Percentiles rank a stretch among this genome's conserved stretches.
Conservation (phyloP, 2,888 invertebrate genomes). For the Latrodectus hesperus region DNA sequence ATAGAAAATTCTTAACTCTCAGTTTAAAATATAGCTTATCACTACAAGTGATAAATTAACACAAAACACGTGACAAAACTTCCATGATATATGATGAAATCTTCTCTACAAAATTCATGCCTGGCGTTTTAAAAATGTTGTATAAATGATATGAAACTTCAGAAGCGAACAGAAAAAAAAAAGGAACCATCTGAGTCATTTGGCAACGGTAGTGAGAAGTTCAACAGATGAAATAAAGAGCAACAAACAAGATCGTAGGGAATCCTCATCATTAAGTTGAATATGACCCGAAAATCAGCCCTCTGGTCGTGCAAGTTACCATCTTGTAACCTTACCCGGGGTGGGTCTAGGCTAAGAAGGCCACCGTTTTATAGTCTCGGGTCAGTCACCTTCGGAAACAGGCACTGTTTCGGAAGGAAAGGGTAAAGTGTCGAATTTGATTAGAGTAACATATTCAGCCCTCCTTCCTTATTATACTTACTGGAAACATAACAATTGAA, state of each 20-base stretch:
- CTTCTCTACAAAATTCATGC: no score
- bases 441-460: neutral
- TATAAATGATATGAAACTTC: no score
- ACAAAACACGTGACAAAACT: no score
- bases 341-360: conserved; percentile 10
- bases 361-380: conserved; percentile 14
- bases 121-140: no score
- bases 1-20: no score
- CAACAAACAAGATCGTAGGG: conserved; percentile 15
- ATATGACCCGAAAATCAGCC: conserved; percentile 6
- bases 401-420: neutral
- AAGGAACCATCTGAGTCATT: neutral
- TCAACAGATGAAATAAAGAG: neutral
- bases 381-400: conserved; percentile 35
- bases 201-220: neutral
- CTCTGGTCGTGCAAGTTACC: conserved; percentile 24
- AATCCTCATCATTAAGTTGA: neutral
- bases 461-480: neutral
- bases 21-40: no score
- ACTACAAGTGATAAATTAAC: no score
- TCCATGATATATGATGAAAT: no score
- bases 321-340: conserved; percentile 31
- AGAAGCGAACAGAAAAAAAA: no score
- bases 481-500: neutral
- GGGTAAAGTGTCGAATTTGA: neutral